Evolutionary conservation across 2,888 invertebrate genomes (phyloP).

Genomic region (Agonopterix subpropinquella): DNA sequence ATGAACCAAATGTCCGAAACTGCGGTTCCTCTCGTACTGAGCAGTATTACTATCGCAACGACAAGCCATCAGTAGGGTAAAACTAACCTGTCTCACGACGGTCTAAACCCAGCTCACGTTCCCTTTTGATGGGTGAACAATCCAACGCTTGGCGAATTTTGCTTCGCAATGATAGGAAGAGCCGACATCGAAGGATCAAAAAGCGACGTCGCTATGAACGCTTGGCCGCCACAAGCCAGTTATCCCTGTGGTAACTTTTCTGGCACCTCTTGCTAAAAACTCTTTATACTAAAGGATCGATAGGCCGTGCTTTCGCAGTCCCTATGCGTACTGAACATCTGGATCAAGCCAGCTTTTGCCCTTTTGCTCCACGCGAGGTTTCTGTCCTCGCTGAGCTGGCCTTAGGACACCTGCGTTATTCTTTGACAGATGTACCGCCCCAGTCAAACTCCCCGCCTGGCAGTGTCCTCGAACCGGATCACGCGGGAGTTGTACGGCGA

Average conservation of each 20-base stretch:
- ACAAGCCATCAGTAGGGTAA: constrained; percentile 75
- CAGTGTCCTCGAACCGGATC: constrained; percentile 76
- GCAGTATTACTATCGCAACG: constrained; percentile 74
- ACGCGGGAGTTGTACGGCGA: constrained; percentile 39
- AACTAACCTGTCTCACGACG: constrained; percentile 79
- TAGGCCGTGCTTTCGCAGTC: constrained; percentile 80
- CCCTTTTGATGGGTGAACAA: constrained; percentile 82
- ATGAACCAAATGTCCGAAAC: constrained; percentile 78
- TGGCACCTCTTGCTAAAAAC: constrained; percentile 80
- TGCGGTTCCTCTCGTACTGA: constrained; percentile 75
- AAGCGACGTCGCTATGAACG: constrained; percentile 80
- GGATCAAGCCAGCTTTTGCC: constrained; percentile 81
- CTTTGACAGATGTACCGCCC: constrained; percentile 81
- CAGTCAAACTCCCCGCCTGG: constrained; percentile 80
- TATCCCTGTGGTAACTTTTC: constrained; percentile 82
- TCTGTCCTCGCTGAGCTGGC: constrained; percentile 79
- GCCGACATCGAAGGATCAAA: constrained; percentile 85
- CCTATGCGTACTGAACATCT: constrained; percentile 79
- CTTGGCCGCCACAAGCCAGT: constrained; percentile 80
- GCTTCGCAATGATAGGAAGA: constrained; percentile 85
- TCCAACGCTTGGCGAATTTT: constrained; percentile 82
- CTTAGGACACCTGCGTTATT: constrained; percentile 79
- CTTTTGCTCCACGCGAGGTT: constrained; percentile 83
- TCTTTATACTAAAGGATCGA: constrained; percentile 77
- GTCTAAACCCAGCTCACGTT: constrained; percentile 81